A percentile compares a stretch with the other conserved stretches of the same genome.
These are phyloP conservation scores for Enteromius argenteus DNA, from an alignment of 2,797 vertebrate genomes.

Conservation along the genomic window DNA sequence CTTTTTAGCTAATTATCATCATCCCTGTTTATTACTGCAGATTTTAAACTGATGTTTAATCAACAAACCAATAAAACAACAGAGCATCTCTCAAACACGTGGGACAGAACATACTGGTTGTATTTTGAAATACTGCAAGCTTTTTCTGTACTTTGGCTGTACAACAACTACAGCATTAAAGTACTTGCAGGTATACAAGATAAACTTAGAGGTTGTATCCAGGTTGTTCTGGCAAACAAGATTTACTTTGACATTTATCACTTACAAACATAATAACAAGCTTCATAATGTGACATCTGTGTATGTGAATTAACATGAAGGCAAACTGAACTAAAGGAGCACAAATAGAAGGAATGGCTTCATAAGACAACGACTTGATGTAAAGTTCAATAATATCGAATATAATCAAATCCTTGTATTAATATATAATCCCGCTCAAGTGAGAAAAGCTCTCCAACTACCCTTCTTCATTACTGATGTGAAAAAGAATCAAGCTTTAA, in stretches of 20 bases:
- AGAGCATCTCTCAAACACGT: neutral
- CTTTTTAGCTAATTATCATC: neutral
- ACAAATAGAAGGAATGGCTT: neutral
- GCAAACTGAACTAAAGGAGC: neutral
- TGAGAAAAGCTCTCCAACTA: neutral
- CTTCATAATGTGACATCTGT: neutral
- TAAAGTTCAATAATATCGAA: neutral
- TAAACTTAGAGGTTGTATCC: too few species aligned
- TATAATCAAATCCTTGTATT: neutral
- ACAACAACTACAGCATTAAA: too few species aligned
- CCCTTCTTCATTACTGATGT: neutral
- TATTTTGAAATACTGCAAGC: neutral
- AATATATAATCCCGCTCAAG: constrained; percentile 6
- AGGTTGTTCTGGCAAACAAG: neutral
- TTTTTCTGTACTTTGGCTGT: neutral
- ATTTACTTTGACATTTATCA: neutral
- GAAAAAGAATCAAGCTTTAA: neutral
- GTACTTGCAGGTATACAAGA: neutral
- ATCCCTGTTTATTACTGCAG: constrained; percentile 5
- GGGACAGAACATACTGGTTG: neutral
- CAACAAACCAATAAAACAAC: constrained; percentile 26
- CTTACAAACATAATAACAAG: neutral
- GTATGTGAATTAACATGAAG: neutral
- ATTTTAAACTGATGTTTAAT: constrained; percentile 16
- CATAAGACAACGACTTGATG: neutral